Conservation (phyloP, 1,140 invertebrate genomes). For the Brachionus rubens region DNA sequence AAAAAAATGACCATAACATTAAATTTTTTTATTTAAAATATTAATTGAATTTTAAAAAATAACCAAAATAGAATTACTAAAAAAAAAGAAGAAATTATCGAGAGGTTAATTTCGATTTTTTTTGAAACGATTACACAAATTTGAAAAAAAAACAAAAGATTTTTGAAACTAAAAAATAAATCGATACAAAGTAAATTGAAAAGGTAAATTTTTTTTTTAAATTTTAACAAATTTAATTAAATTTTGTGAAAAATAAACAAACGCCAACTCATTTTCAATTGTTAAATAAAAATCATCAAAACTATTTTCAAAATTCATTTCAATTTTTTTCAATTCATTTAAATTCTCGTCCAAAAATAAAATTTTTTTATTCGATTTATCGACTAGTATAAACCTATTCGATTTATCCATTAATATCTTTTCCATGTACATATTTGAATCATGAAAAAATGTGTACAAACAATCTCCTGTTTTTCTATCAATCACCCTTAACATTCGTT, state of each 20-base stretch:
- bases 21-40: too few relatives aligned
- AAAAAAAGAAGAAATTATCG: too few relatives aligned
- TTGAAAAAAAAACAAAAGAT: too few relatives aligned
- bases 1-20: too few relatives aligned
- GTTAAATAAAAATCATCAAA: background rate
- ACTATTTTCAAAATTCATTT: background rate
- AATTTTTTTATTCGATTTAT: background rate
- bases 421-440: background rate
- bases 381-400: background rate
- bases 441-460: background rate
- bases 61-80: too few relatives aligned
- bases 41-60: too few relatives aligned
- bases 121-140: too few relatives aligned
- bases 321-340: background rate
- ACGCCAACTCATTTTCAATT: slow-evolving; percentile 2
- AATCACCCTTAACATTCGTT: background rate
- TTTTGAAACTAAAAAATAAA: too few relatives aligned
- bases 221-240: slow-evolving; percentile 23
- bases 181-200: too few relatives aligned
- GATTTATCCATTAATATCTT: background rate
- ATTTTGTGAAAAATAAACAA: slow-evolving; percentile 8
- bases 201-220: too few relatives aligned
- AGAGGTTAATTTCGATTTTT: too few relatives aligned
- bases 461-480: background rate
- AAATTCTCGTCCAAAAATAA: background rate